Conservation (phyloP, 2,888 invertebrate genomes). For the Silvanus unidentatus region DNA sequence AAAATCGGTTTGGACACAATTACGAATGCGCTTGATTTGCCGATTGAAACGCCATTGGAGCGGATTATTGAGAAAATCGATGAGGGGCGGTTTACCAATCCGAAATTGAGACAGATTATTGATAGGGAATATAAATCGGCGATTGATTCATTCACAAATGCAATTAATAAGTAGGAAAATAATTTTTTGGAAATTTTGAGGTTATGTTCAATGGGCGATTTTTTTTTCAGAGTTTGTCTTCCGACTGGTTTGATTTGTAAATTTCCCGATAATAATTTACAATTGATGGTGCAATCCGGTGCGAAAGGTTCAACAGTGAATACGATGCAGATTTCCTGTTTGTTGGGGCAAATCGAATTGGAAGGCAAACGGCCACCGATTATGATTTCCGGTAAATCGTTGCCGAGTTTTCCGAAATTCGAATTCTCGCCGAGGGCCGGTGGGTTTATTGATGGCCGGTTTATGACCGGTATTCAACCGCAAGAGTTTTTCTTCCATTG, state of each 20-base stretch:
- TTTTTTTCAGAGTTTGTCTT: conserved; percentile 60
- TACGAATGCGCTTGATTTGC: conserved; percentile 63
- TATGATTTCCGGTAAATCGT: conserved; percentile 86
- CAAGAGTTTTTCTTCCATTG: conserved; percentile 99
- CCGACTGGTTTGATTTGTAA: conserved; percentile 77
- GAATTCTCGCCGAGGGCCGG: conserved; percentile 88
- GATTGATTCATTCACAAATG: conserved; percentile 80
- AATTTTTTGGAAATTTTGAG: conserved; percentile 7
- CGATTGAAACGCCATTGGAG: conserved; percentile 52
- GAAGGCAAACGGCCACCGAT: conserved; percentile 95
- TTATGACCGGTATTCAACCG: conserved; percentile 96
- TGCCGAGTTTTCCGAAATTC: conserved; percentile 87
- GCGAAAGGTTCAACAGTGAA: conserved; percentile 99
- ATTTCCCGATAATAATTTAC: conserved; percentile 95
- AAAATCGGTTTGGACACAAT: conserved; percentile 38
- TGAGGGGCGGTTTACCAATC: conserved; percentile 62
- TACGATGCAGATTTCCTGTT: conserved; percentile 96
- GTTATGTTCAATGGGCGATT: background rate
- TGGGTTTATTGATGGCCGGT: conserved; percentile 93
- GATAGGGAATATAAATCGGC: conserved; percentile 78
- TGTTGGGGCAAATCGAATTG: conserved; percentile 96
- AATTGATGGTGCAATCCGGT: conserved; percentile 96
- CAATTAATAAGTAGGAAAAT: conserved; percentile 68
- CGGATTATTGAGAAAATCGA: conserved; percentile 63
- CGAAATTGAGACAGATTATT: conserved; percentile 71